phyloP scores from a whole-genome alignment of 2,888 invertebrate species.

The Phrixothrix hirtus region DNA sequence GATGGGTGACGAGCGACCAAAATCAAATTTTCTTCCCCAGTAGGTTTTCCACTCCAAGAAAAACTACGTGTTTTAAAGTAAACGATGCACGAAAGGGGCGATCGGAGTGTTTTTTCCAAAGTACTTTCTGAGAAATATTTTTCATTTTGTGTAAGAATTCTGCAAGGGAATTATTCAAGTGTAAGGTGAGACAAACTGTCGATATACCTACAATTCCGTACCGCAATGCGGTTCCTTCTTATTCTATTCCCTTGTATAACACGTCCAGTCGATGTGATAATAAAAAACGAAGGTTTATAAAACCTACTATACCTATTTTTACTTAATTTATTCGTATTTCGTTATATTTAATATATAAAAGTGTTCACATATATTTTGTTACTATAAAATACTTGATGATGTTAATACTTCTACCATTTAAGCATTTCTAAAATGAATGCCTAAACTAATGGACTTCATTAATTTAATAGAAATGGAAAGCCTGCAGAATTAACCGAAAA shows the following conservation, averaged over 20 bases:
- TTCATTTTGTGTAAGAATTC: conserved; percentile 14
- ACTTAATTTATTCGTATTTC: too few species aligned
- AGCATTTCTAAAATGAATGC: conserved; percentile 33
- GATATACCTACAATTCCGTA: conserved; percentile 6
- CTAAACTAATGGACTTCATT: conserved; percentile 38
- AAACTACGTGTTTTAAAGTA: conserved; percentile 41
- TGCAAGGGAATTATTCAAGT: conserved; percentile 10
- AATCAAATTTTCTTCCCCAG: conserved; percentile 45
- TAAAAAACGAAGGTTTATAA: too few species aligned
- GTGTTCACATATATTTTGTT: neutral
- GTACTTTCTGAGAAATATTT: conserved; percentile 20
- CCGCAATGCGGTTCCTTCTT: conserved; percentile 23
- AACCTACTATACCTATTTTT: too few species aligned
- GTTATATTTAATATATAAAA: conserved; percentile 18
- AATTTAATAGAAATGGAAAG: conserved; percentile 35
- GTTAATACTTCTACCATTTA: conserved; percentile 21
- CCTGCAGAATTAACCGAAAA: conserved; percentile 25
- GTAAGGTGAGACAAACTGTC: conserved; percentile 10
- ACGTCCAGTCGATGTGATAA: too few species aligned
- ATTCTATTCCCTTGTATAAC: conserved; percentile 22
- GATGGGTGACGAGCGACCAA: conserved; percentile 45
- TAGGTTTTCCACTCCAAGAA: conserved; percentile 40
- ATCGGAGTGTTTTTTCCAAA: conserved; percentile 27
- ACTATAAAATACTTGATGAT: conserved; percentile 3
- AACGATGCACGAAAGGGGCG: conserved; percentile 40